Conservation (phyloP, 1,140 invertebrate genomes). For the Babylonia areolata region DNA sequence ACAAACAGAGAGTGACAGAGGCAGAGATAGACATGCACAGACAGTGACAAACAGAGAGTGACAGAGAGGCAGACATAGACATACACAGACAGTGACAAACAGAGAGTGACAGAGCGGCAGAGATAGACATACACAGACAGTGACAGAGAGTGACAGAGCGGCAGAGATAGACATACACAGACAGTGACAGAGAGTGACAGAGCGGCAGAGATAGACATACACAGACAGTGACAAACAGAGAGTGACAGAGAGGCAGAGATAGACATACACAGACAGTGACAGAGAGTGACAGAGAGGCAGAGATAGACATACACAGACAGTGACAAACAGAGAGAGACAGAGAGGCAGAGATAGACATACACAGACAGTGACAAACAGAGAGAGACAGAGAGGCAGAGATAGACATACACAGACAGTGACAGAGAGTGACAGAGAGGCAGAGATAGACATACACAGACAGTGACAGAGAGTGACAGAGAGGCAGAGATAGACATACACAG, state of each 20-base stretch:
- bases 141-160: conserved; percentile 26
- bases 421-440: too few relatives aligned
- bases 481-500: neutral
- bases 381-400: neutral
- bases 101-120: neutral
- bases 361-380: neutral
- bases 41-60: too few relatives aligned
- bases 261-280: neutral
- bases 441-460: neutral
- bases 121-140: conserved; percentile 30
- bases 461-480: conserved; percentile 23
- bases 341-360: conserved; percentile 17
- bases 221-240: neutral
- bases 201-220: neutral
- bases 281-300: too few relatives aligned
- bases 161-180: conserved; percentile 5
- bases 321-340: neutral
- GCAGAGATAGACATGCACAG: too few relatives aligned
- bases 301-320: too few relatives aligned
- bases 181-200: too few relatives aligned
- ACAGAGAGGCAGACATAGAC: too few relatives aligned
- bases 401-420: too few relatives aligned
- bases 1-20: too few relatives aligned
- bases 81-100: too few relatives aligned
- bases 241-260: neutral